A percentile compares a stretch with the other conserved stretches of the same genome.
Evolutionary conservation across 2,888 invertebrate species (phyloP).

Genomic region (Drosophila ezoana): DNA sequence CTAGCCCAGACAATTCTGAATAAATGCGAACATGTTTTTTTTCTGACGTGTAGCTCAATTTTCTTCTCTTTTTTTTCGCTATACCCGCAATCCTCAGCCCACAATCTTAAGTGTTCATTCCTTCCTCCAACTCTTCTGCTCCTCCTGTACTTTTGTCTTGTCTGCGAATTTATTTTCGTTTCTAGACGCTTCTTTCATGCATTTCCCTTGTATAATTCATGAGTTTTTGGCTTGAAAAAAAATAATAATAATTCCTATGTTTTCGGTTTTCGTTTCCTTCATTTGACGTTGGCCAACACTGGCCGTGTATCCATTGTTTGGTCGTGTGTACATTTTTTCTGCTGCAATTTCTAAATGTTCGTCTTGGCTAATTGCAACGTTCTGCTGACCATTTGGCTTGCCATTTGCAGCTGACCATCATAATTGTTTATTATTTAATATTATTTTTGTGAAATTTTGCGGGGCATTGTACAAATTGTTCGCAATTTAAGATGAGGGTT

Average conservation of each 20-base stretch:
- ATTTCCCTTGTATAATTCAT: slow-evolving; percentile 33
- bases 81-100: slow-evolving; percentile 4
- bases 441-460: neutral
- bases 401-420: slow-evolving; percentile 57
- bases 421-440: slow-evolving; percentile 27
- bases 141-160: slow-evolving; percentile 17
- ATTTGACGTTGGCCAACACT: slow-evolving; percentile 7
- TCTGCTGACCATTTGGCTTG: slow-evolving; percentile 48
- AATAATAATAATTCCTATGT: slow-evolving; percentile 33
- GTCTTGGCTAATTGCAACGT: slow-evolving; percentile 61
- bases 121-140: neutral
- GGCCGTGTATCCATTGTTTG: slow-evolving; percentile 57
- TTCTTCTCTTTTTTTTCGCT: slow-evolving; percentile 5
- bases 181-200: slow-evolving; percentile 27
- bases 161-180: slow-evolving; percentile 53
- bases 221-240: slow-evolving; percentile 31
- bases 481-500: neutral
- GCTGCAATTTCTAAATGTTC: slow-evolving; percentile 60
- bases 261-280: slow-evolving; percentile 12
- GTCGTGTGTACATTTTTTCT: slow-evolving; percentile 38
- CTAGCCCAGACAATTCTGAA: slow-evolving; percentile 57
- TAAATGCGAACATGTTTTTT: slow-evolving; percentile 61
- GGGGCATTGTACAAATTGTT: neutral
- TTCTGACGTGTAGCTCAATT: slow-evolving; percentile 47
- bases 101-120: slow-evolving; percentile 20